Percentiles rank a stretch among this genome's conserved stretches.
Conservation (phyloP, 2,113 vertebrate genomes). For the Sisor rabdophorus region DNA sequence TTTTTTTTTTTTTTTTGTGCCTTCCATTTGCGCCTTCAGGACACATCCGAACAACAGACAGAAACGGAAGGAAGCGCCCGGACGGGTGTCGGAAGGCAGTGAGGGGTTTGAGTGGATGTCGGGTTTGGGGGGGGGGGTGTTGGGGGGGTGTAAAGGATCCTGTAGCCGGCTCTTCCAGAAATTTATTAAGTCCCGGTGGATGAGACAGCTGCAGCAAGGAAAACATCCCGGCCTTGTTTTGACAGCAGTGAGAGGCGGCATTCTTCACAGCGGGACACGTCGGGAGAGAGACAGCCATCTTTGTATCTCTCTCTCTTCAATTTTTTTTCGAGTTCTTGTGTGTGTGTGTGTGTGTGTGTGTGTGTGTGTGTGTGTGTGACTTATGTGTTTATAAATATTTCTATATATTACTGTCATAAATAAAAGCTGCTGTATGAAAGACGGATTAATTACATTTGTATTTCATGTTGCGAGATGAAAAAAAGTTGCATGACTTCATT, state of each 20-base stretch:
- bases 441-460: no score
- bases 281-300: neutral
- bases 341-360: neutral
- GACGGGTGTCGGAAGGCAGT: slow-evolving; percentile 1
- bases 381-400: slow-evolving; percentile 15
- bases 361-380: slow-evolving; percentile 14
- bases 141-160: slow-evolving; percentile 25
- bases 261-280: slow-evolving; percentile 29
- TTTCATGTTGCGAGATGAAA: no score
- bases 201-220: slow-evolving; percentile 59
- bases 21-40: neutral
- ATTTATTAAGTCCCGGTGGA: slow-evolving; percentile 36
- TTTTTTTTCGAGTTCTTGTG: neutral
- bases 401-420: neutral
- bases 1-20: neutral
- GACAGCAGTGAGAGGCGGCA: slow-evolving; percentile 29
- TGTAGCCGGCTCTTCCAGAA: slow-evolving; percentile 38
- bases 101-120: slow-evolving; percentile 1
- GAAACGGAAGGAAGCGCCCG: neutral
- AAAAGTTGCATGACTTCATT: no score
- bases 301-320: neutral
- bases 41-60: neutral
- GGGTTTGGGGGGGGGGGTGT: neutral
- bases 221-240: slow-evolving; percentile 51
- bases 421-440: neutral